Evolutionary conservation across 2,113 vertebrate species (phyloP).

Genomic region (Actenoides hombroni): DNA sequence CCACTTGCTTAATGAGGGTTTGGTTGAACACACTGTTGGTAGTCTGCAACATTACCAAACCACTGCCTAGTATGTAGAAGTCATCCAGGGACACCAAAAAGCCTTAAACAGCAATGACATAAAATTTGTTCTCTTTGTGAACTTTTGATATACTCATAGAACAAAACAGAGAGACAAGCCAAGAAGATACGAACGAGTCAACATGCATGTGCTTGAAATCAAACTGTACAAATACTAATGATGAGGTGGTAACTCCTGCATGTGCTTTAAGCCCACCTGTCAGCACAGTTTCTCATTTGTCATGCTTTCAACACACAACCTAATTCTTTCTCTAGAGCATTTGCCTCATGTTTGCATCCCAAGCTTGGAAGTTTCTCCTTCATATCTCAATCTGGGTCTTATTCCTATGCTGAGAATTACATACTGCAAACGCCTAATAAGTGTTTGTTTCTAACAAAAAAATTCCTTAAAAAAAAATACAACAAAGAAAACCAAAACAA

Average conservation of each 20-base stretch:
- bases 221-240: background rate
- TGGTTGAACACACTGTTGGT: slow-evolving; percentile 86
- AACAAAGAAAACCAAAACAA: background rate
- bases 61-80: slow-evolving; percentile 89
- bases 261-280: background rate
- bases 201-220: background rate
- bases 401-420: background rate
- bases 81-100: slow-evolving; percentile 91
- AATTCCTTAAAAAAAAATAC: background rate
- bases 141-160: background rate
- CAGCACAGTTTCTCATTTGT: background rate
- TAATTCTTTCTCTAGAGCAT: background rate
- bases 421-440: background rate
- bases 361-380: background rate
- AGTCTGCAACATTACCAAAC: slow-evolving; percentile 89
- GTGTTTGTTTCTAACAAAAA: background rate
- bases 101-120: slow-evolving; percentile 71
- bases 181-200: background rate
- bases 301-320: background rate
- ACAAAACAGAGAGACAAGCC: background rate
- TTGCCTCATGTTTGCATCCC: background rate
- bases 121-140: background rate
- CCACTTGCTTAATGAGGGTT: slow-evolving; percentile 76
- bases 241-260: background rate
- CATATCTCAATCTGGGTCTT: background rate